Evolutionary conservation across 2,113 vertebrate species (phyloP).

Genomic region (Xenopus borealis): DNA sequence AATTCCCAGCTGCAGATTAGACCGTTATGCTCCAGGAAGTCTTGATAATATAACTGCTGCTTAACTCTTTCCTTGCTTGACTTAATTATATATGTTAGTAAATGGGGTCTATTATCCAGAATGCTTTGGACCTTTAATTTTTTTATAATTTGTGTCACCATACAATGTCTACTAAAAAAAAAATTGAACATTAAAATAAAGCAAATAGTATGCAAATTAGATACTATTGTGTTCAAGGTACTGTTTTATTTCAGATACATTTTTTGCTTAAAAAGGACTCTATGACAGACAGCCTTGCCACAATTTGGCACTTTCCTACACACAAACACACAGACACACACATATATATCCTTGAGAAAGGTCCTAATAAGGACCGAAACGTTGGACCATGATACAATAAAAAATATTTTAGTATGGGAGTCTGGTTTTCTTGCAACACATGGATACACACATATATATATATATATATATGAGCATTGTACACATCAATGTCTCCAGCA

Average conservation of each 20-base stretch:
- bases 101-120: neutral
- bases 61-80: neutral
- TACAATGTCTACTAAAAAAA: neutral
- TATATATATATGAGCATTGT: too few species aligned
- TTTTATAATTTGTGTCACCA: neutral
- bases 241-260: neutral
- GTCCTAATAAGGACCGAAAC: too few species aligned
- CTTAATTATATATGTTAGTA: neutral
- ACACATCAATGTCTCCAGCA: too few species aligned
- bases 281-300: too few species aligned
- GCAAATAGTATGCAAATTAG: neutral
- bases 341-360: too few species aligned
- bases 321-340: too few species aligned
- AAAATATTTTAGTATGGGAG: too few species aligned
- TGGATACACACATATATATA: too few species aligned
- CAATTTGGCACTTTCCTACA: too few species aligned
- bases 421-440: too few species aligned
- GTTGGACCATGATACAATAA: too few species aligned
- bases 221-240: neutral
- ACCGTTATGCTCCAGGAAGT: slow-evolving; percentile 7
- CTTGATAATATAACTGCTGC: neutral
- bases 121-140: neutral
- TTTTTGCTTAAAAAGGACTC: too few species aligned
- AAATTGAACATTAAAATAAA: neutral
- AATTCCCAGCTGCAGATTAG: neutral